Base-by-base conservation (phyloP, 1,140 invertebrate genomes). In the Caenorhabditis tropicalis region DNA sequence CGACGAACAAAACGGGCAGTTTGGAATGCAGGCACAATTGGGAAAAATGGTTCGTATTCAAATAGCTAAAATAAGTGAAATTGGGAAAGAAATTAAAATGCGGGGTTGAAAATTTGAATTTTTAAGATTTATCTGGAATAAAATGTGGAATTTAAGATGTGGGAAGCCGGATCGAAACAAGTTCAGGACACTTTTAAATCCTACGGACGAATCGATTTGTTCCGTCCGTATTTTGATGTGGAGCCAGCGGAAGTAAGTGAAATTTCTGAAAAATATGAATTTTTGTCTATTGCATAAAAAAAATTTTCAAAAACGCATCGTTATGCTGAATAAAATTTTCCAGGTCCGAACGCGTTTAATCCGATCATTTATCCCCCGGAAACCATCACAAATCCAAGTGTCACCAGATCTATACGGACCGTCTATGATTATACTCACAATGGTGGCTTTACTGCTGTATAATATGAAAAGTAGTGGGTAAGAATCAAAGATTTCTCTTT, bases 31-130 rank as follows among this genome's bases (percentile, higher is more conserved):
- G n/a, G 74, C 74, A 19, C 83, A 85, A 29, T 19, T 85, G n/a
- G 83, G 83, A 36, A 79, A 85, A 48, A 85, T 85, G 83, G 83
- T 85, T n/a, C n/a, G n/a, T n/a, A n/a, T n/a, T n/a, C n/a, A 7
- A 43, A 65, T 80, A 1, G n/a, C 12, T 10, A 6, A 5, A 48
- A 27, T 12, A 33, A 0, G 12, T 9, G 53, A 27, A 56, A 56
- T 27, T 10, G 24, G 1, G 9, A 21, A n/a, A 27, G 2, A 2
- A 56, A 15, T 31, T 31, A 16, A 16, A 39, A 19, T 21, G 0
- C 10, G 70, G 19, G 3, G 3, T 60, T 19, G 16, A 33, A 58
- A 82, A 27, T 0, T 21, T 82, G 21, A 46, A 29, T 58, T 82
- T 24, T 27, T 19, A 29, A 27, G 12, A 43, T 31, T 58, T 39